phyloP scores from a whole-genome alignment of 30 jellyfish, hydroid and myxozoan species.

The Turritopsis rubra region DNA sequence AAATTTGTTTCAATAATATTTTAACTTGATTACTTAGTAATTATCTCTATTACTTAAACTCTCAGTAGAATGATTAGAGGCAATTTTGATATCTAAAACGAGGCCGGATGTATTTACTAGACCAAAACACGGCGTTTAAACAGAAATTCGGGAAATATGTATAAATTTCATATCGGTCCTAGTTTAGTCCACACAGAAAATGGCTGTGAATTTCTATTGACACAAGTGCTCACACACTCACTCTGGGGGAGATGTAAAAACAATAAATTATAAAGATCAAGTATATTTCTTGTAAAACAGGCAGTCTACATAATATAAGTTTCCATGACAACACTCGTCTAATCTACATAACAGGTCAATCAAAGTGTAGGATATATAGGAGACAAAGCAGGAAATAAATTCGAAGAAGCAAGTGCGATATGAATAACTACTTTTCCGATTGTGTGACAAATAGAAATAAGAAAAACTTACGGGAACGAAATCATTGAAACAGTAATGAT shows the following conservation, averaged over 20 bases:
- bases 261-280: neutral
- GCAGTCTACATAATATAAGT: neutral
- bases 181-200: too few relatives aligned
- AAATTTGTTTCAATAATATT: too few relatives aligned
- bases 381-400: neutral
- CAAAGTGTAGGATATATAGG: neutral
- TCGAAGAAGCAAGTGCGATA: neutral
- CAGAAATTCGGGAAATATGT: too few relatives aligned
- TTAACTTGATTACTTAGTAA: too few relatives aligned
- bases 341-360: neutral
- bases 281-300: neutral
- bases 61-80: too few relatives aligned
- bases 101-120: too few relatives aligned
- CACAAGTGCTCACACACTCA: neutral
- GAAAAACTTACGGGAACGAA: conserved; percentile 30
- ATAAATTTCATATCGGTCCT: too few relatives aligned
- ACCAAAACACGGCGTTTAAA: too few relatives aligned
- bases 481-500: conserved; percentile 44
- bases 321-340: neutral
- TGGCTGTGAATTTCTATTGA: neutral
- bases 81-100: too few relatives aligned
- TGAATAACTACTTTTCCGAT: neutral
- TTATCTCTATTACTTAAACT: too few relatives aligned
- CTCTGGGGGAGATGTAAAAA: neutral
- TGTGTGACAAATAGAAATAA: neutral